Conservation (phyloP, 2,888 invertebrate genomes). For the Neoaliturus tenellus region DNA sequence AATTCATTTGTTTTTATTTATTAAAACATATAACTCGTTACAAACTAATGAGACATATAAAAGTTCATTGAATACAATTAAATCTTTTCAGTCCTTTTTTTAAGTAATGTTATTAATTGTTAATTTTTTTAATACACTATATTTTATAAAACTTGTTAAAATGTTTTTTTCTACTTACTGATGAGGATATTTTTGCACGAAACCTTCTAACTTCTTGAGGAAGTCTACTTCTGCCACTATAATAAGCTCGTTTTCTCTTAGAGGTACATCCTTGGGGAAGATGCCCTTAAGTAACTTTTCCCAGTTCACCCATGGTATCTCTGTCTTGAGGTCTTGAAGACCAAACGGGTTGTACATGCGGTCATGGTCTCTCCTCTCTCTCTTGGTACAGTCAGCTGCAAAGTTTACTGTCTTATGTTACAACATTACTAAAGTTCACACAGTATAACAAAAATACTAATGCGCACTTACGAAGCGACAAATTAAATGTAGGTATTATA, state of each 20-base stretch:
- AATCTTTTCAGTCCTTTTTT: too few relatives aligned
- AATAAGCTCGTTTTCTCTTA: slow-evolving; percentile 83
- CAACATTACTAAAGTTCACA: too few relatives aligned
- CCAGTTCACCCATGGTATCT: slow-evolving; percentile 88
- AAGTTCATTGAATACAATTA: too few relatives aligned
- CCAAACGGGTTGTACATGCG: slow-evolving; percentile 95
- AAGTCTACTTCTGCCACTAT: slow-evolving; percentile 92
- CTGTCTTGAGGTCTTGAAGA: slow-evolving; percentile 82
- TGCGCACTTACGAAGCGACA: too few relatives aligned
- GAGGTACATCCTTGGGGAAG: slow-evolving; percentile 79
- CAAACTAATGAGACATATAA: too few relatives aligned
- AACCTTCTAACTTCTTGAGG: slow-evolving; percentile 81
- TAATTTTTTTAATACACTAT: background rate
- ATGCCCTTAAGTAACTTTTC: slow-evolving; percentile 89
- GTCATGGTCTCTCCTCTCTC: slow-evolving; percentile 93
- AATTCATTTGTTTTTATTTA: too few relatives aligned
- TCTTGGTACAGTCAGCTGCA: slow-evolving; percentile 88
- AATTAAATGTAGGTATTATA: too few relatives aligned
- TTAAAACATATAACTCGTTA: too few relatives aligned
- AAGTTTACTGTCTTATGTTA: background rate
- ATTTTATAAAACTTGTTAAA: too few relatives aligned
- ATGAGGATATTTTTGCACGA: slow-evolving; percentile 77
- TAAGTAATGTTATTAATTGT: too few relatives aligned
- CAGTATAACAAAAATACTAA: too few relatives aligned
- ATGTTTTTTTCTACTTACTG: slow-evolving; percentile 72